These are phyloP conservation scores for Lumbricus terrestris DNA, from an alignment of 2,888 invertebrate genomes.

Conservation along the genomic window DNA sequence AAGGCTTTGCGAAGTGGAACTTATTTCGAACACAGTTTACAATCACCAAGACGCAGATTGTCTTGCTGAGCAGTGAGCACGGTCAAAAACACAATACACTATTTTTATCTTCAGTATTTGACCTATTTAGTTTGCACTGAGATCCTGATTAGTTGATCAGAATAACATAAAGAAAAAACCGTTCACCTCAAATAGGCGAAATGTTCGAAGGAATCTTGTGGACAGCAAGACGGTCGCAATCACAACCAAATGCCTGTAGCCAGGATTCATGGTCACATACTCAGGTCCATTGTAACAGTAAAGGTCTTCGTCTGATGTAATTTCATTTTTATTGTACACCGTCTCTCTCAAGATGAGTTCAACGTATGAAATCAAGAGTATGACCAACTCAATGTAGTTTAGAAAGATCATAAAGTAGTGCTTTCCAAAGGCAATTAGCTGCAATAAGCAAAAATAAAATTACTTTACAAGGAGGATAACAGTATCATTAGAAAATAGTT, in stretches of 20 bases:
- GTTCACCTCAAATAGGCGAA: conserved; percentile 48
- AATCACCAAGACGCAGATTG: not conserved
- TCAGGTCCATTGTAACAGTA: not conserved
- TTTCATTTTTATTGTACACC: conserved; percentile 39
- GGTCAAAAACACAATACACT: not conserved
- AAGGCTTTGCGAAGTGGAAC: not conserved
- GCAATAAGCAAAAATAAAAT: conserved; percentile 15
- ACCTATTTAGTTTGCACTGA: not conserved
- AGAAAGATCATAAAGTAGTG: conserved; percentile 64
- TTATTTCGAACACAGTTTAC: not conserved
- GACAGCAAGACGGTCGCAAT: conserved; percentile 42
- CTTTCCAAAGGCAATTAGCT: conserved; percentile 44
- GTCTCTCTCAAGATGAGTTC: conserved; percentile 58
- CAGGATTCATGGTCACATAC: not conserved
- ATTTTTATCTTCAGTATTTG: not conserved
- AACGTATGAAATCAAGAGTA: conserved; percentile 62
- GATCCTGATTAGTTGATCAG: not conserved
- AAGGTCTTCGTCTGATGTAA: not conserved
- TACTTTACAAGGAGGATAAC: not conserved
- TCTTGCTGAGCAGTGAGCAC: not conserved
- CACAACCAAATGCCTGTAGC: conserved; percentile 36
- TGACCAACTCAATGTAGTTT: conserved; percentile 66
- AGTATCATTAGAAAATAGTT: not conserved
- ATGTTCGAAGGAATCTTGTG: conserved; percentile 42
- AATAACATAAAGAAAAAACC: not conserved